Conservation (phyloP, 2,113 vertebrate species). For the Glaucidium brasilianum region DNA sequence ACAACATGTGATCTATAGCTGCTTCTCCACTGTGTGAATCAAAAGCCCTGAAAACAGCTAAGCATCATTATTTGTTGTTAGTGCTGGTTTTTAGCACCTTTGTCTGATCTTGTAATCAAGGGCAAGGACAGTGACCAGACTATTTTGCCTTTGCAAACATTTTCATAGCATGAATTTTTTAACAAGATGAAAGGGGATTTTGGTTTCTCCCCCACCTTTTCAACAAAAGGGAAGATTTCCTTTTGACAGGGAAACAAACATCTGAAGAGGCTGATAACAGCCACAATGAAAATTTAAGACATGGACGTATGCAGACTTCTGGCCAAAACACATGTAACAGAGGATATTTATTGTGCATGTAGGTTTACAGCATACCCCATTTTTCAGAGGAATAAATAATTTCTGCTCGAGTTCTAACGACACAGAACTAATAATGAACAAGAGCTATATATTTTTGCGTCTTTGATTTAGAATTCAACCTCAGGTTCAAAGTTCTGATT, state of each 20-base stretch:
- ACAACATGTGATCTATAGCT: background rate
- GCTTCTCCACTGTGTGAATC: background rate
- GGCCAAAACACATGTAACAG: background rate
- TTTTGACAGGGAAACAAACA: background rate
- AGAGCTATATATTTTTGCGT: background rate
- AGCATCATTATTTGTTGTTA: background rate
- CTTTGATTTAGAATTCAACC: slow-evolving; percentile 18
- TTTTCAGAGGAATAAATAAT: background rate
- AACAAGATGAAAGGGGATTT: background rate
- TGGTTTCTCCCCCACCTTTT: background rate
- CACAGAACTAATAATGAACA: background rate
- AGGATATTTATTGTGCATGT: background rate
- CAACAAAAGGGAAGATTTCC: background rate
- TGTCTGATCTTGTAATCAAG: background rate
- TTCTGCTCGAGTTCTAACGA: background rate
- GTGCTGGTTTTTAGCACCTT: background rate
- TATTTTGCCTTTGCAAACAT: background rate
- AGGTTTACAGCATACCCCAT: background rate
- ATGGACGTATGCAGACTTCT: background rate
- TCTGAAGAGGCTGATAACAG: background rate
- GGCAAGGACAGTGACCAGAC: background rate
- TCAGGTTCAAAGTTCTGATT: background rate
- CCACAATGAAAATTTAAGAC: background rate
- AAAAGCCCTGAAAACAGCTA: background rate
- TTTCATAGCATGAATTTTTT: background rate